Base-by-base conservation (phyloP, 2,797 vertebrate species). In the Pelodytes ibericus region DNA sequence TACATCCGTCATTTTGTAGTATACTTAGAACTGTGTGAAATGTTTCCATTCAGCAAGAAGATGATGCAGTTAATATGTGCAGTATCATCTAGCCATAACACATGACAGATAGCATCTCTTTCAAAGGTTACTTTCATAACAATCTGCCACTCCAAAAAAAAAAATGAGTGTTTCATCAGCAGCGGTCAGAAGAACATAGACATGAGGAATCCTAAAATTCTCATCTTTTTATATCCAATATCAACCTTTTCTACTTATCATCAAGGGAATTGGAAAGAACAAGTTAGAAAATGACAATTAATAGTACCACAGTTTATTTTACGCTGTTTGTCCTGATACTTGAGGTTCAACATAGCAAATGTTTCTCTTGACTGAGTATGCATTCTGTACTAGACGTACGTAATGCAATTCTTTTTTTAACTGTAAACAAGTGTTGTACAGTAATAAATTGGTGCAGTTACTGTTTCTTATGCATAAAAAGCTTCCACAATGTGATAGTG, bases 181-280 rank as follows among this genome's bases (percentile, higher is more conserved):
- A 68, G 41, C 65, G 64, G 47, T 2, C 41, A 71, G 56, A 81
- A 57, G 3, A 25, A 73, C 81, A 73, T 51, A 15, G 79, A 4
- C 2, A 41, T 11, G 70, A 0, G 20, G 78, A 3, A 86, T 1
- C 81, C 62, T 78, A 73, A 27, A 47, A 68, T 78, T 2, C 64
- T 70, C 73, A 76, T 51, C n/a, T 64, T 79, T 72, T 73, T 72
- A 79, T 26, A 79, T 73, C 22, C 57, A 72, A 62, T 73, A 64
- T 79, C 76, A 79, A 62, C 30, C 63, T 56, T 79, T 73, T 73
- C 57, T 62, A 30, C 62, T 60, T 61, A 73, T 79, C 31, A 27
- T 22, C 56, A 68, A 60, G 31, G 57, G 29, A 73, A 72, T 76
- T 68, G 65, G 20, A 71, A 77, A 59, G 68, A 77, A 24, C 75